Percentiles rank a stretch among this genome's conserved stretches.
Conservation (phyloP, 2,888 invertebrate genomes). For the Tetheella fluctuosa region DNA sequence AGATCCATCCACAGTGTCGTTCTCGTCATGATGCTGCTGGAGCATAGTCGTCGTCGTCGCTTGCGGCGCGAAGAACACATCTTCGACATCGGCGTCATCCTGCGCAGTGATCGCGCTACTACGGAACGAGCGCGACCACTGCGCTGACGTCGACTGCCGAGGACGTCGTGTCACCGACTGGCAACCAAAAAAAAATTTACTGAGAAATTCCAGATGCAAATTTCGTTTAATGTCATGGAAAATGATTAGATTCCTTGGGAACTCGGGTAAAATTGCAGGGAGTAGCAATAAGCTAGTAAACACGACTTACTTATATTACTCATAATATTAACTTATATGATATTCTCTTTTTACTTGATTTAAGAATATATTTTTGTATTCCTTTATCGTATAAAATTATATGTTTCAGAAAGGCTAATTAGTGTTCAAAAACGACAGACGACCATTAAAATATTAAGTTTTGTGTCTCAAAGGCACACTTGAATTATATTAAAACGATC, state of each 20-base stretch:
- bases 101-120: slow-evolving; percentile 73
- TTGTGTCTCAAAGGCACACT: neutral
- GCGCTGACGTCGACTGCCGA: slow-evolving; percentile 83
- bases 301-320: too few relatives aligned
- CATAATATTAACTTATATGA: too few relatives aligned
- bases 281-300: too few relatives aligned
- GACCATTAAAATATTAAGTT: neutral
- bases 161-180: slow-evolving; percentile 84
- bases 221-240: too few relatives aligned
- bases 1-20: slow-evolving; percentile 65
- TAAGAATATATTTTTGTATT: neutral
- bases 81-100: slow-evolving; percentile 71
- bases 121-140: slow-evolving; percentile 90
- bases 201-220: too few relatives aligned
- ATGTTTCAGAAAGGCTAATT: neutral
- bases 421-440: neutral
- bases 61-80: slow-evolving; percentile 72
- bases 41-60: slow-evolving; percentile 68
- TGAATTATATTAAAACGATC: neutral
- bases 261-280: too few relatives aligned
- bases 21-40: slow-evolving; percentile 82
- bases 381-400: neutral
- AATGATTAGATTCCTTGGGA: too few relatives aligned
- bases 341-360: too few relatives aligned
- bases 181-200: slow-evolving; percentile 11